phyloP scores from a whole-genome alignment of 2,888 invertebrate genomes.

The Pachymerium ferrugineum region DNA sequence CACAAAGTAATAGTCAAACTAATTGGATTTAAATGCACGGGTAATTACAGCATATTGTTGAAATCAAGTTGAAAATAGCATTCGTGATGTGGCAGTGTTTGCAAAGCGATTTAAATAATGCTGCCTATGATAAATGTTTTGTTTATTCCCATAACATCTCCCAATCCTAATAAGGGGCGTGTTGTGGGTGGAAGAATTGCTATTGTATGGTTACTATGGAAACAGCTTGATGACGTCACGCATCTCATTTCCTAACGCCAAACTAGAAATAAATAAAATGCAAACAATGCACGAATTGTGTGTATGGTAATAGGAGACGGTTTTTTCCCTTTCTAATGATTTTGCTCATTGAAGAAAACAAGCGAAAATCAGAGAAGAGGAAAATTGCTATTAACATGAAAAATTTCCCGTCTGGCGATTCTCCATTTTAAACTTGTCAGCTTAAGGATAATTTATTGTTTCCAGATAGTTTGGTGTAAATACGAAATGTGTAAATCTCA shows the following conservation, averaged over 20 bases:
- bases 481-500: not conserved
- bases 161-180: slow-evolving; percentile 23
- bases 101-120: slow-evolving; percentile 11
- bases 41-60: not conserved
- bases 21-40: slow-evolving; percentile 7
- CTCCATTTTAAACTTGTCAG: not conserved
- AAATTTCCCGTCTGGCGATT: not conserved
- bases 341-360: not conserved
- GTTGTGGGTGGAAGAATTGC: slow-evolving; percentile 21
- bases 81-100: not conserved
- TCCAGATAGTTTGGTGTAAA: not conserved
- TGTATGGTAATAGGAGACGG: not conserved
- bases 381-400: not conserved
- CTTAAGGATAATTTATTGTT: not conserved
- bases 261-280: slow-evolving; percentile 24
- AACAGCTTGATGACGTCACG: slow-evolving; percentile 22
- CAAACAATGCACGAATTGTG: slow-evolving; percentile 16
- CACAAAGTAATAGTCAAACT: slow-evolving; percentile 5
- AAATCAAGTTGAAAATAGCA: not conserved
- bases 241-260: slow-evolving; percentile 6
- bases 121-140: slow-evolving; percentile 11
- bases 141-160: slow-evolving; percentile 24
- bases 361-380: not conserved
- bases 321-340: slow-evolving; percentile 3
- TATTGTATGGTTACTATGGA: slow-evolving; percentile 13